Evolutionary conservation across 2,113 vertebrate species (phyloP), one percentile per base, ranked within the genome.

Genomic region (Strigops habroptila): DNA sequence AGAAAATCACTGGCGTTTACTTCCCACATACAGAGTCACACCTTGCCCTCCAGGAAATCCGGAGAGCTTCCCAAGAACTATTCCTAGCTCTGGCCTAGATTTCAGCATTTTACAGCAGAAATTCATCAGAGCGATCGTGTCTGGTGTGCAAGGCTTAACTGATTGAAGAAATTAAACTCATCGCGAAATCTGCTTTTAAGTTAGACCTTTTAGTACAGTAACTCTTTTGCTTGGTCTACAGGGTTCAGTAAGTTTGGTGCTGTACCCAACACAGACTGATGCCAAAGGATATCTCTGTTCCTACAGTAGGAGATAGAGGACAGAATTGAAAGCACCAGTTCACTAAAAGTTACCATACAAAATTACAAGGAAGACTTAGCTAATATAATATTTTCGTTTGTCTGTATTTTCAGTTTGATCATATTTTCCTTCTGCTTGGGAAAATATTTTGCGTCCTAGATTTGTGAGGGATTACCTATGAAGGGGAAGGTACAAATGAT

Each of bases 41-140:
- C 97, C 96, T 84, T 80, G 63, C 95, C 91, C 90, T 96, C 67
- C 95, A 94, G 95, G 88, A 93, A 96, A 96, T 46, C 65, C 77
- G 77, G 63, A 81, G 60, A 86, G 88, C 91, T 93, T 93, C 95
- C 94, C 86, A 90, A 96, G 92, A 96, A 91, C 83, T 96, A 68
- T 46, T 82, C 70, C 84, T 86, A 52, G 76, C 67, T 74, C 75
- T 95, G 93, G 78, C 92, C 84, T 96, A 88, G 79, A 94, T 96
- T 96, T 90, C 62, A 67, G 84, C 25, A 79, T 80, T 85, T 95
- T 77, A 78, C 62, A 57, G 80, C 18, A 73, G 75, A 80, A 91
- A 65, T 44, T 84, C 65, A 44, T 51, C 75, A 53, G 63, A 77
- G 44, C n/a, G 79, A 46, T 52, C 27, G 35, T 70, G 27, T 25